Evolutionary conservation across 1,140 invertebrate species (phyloP).

Genomic region (Drosophila pruinosa): DNA sequence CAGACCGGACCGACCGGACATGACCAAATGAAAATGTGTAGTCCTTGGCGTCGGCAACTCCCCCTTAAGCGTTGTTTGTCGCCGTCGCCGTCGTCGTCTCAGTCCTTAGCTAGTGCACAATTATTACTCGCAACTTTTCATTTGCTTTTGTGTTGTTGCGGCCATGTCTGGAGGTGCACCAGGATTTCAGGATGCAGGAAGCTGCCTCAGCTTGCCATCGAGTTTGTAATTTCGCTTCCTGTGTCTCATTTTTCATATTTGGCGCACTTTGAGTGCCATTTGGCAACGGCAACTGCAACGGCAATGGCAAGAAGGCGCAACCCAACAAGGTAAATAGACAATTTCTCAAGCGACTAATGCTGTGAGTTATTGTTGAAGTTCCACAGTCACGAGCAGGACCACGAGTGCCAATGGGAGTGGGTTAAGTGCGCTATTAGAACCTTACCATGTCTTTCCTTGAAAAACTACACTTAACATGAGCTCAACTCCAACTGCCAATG

Average conservation of each 20-base stretch:
- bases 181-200: conserved; percentile 54
- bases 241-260: conserved; percentile 79
- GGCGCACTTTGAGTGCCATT: conserved; percentile 69
- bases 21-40: conserved; percentile 80
- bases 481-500: background rate
- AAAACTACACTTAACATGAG: conserved; percentile 12
- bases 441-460: background rate
- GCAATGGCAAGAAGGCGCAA: conserved; percentile 42
- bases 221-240: conserved; percentile 72
- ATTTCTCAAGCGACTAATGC: conserved; percentile 79
- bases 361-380: conserved; percentile 71
- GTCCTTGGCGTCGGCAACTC: background rate
- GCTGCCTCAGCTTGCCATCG: conserved; percentile 18
- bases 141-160: conserved; percentile 53
- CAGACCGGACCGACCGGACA: conserved; percentile 53
- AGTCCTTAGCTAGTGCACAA: conserved; percentile 48
- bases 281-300: conserved; percentile 51
- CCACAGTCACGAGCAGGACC: background rate
- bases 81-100: conserved; percentile 25
- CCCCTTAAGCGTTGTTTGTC: conserved; percentile 16
- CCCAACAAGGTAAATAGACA: conserved; percentile 78
- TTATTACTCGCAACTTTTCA: conserved; percentile 76
- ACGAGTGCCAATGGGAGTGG: conserved; percentile 12
- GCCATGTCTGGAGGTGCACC: conserved; percentile 66
- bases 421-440: conserved; percentile 42